Conservation (phyloP, 2,113 vertebrate genomes). For the Percina caprodes region DNA sequence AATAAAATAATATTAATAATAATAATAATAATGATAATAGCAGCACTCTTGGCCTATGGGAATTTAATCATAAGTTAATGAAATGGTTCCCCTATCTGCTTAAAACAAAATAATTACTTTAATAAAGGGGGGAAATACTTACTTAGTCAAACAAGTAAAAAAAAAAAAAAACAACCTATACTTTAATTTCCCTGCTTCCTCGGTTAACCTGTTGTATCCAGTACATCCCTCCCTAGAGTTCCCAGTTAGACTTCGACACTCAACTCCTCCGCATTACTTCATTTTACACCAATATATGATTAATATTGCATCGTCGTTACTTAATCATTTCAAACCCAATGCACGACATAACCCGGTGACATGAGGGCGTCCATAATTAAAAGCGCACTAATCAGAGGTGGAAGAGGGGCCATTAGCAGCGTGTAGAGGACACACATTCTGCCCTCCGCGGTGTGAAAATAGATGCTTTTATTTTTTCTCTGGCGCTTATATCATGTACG, state of each 20-base stretch:
- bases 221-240: conserved; percentile 41
- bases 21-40: background rate
- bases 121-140: conserved; percentile 11
- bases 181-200: background rate
- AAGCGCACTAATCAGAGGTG: conserved; percentile 81
- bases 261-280: conserved; percentile 70
- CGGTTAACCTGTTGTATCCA: conserved; percentile 28
- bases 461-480: conserved; percentile 38
- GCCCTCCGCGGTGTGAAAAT: conserved; percentile 40
- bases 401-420: conserved; percentile 57
- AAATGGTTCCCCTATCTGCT: too few relatives aligned
- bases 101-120: background rate
- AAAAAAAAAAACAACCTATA: background rate
- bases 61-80: background rate
- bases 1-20: background rate
- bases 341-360: conserved; percentile 85
- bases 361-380: conserved; percentile 91
- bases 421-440: background rate
- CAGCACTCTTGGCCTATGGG: too few relatives aligned
- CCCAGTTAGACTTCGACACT: conserved; percentile 57
- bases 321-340: conserved; percentile 90
- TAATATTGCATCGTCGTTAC: conserved; percentile 91
- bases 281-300: conserved; percentile 87
- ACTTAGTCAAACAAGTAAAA: conserved; percentile 6
- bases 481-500: conserved; percentile 51